A percentile compares a stretch with the other conserved stretches of the same genome.
Evolutionary conservation across 2,113 vertebrate genomes (phyloP).

Genomic region (Scortum barcoo): DNA sequence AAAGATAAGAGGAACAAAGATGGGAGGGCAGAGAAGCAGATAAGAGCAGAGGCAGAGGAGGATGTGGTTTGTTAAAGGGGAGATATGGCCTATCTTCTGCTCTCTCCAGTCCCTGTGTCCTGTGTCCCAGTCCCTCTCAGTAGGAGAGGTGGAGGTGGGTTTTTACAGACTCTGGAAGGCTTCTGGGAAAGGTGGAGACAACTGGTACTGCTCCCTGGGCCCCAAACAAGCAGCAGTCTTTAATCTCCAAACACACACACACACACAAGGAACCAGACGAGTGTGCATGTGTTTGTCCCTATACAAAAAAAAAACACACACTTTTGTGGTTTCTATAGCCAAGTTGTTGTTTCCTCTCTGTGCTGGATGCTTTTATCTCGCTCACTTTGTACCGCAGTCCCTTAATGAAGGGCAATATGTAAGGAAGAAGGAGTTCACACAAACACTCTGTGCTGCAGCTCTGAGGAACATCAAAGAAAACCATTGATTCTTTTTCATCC

Average conservation of each 20-base stretch:
- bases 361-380: constrained; percentile 71
- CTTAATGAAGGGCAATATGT: constrained; percentile 74
- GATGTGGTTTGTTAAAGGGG: constrained; percentile 52
- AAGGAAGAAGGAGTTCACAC: constrained; percentile 63
- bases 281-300: constrained; percentile 14
- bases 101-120: constrained; percentile 38
- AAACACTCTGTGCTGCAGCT: constrained; percentile 51
- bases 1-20: constrained; percentile 60
- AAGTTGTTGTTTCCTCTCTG: constrained; percentile 74
- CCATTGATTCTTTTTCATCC: constrained; percentile 66
- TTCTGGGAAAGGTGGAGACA: constrained; percentile 63
- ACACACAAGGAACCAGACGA: constrained; percentile 27
- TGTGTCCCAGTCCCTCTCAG: too few species aligned
- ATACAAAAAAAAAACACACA: constrained; percentile 19
- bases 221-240: constrained; percentile 74
- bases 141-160: constrained; percentile 53
- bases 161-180: constrained; percentile 44
- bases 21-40: constrained; percentile 47
- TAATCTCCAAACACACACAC: constrained; percentile 65
- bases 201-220: constrained; percentile 56
- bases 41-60: constrained; percentile 53
- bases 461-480: constrained; percentile 72
- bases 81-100: constrained; percentile 62
- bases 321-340: constrained; percentile 64
- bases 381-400: constrained; percentile 61